Evolutionary conservation across 2,888 invertebrate genomes (phyloP).

Genomic region (Nipponacmea schrenckii): DNA sequence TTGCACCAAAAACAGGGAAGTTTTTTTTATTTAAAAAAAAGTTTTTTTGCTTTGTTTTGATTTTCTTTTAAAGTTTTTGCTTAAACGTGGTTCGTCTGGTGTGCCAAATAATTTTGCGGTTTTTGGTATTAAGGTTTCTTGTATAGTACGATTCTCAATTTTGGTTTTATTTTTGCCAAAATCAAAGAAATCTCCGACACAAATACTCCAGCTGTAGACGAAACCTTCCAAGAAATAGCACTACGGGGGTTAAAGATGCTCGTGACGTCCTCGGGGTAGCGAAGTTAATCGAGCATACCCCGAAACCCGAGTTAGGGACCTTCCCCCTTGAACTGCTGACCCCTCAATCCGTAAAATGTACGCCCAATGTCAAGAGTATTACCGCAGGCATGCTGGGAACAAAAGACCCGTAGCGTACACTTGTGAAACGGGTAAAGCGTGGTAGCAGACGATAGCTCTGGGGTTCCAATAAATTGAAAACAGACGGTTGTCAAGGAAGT

Average conservation of each 20-base stretch:
- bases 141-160: no score
- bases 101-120: no score
- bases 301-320: not conserved
- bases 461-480: not conserved
- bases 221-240: not conserved
- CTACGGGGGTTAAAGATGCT: not conserved
- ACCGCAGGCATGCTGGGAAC: not conserved
- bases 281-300: not conserved
- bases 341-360: not conserved
- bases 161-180: no score
- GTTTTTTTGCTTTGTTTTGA: no score
- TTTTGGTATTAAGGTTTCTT: no score
- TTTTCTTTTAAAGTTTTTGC: no score
- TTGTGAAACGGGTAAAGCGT: not conserved
- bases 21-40: no score
- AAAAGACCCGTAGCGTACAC: not conserved
- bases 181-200: no score
- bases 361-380: slow-evolving; percentile 1
- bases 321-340: not conserved
- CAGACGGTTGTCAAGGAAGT: not conserved
- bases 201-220: no score
- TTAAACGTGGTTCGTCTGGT: no score
- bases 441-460: not conserved
- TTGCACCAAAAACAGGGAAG: no score
- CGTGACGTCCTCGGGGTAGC: not conserved